phyloP scores from a whole-genome alignment of 2,888 invertebrate species.

The Iselma pallidipennis region DNA sequence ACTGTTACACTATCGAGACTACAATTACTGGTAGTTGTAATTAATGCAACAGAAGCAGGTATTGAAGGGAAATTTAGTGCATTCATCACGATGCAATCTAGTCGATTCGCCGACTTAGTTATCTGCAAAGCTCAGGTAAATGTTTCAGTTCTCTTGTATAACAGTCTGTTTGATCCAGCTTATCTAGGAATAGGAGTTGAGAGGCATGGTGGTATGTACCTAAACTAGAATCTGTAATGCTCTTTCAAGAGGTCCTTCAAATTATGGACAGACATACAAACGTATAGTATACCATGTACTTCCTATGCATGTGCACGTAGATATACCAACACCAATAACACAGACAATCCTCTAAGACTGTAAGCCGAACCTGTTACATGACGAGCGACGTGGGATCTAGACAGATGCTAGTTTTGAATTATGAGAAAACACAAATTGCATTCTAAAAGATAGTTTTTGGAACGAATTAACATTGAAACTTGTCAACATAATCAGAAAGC shows the following conservation, averaged over 20 bases:
- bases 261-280: background rate
- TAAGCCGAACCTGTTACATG: background rate
- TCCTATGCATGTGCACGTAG: background rate
- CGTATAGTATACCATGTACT: no score
- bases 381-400: background rate
- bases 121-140: conserved; percentile 5
- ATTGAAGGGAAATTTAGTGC: conserved; percentile 1
- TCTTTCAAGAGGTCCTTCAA: background rate
- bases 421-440: background rate
- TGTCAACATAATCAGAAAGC: no score
- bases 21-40: background rate
- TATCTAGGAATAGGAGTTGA: background rate
- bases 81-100: conserved; percentile 5
- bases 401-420: background rate
- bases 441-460: background rate
- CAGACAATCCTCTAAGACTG: background rate
- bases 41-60: conserved; percentile 1
- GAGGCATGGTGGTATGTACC: background rate
- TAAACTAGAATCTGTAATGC: conserved; percentile 2
- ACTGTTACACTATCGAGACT: background rate
- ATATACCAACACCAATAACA: background rate
- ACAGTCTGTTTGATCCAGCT: conserved; percentile 3
- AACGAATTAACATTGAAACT: background rate
- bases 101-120: conserved; percentile 1
- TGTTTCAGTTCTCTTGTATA: background rate